Evolutionary conservation across 1,140 invertebrate genomes (phyloP).

Genomic region (Pemphigus obesinymphae): DNA sequence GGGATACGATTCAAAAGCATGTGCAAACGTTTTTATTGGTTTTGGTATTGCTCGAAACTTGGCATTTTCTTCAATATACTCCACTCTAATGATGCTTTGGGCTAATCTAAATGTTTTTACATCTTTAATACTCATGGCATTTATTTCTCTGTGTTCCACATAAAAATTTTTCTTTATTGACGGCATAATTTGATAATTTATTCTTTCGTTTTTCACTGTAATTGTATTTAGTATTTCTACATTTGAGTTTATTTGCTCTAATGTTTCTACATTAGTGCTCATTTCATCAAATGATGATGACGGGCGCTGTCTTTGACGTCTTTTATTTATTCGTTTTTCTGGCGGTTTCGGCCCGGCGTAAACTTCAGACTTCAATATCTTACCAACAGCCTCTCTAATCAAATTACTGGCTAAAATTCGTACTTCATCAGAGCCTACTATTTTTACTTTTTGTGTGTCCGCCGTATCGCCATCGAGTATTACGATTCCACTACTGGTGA

Average conservation of each 20-base stretch:
- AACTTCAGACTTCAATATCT: neutral
- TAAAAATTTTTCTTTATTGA: slow-evolving; percentile 79
- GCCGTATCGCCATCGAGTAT: slow-evolving; percentile 46
- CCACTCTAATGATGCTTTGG: slow-evolving; percentile 71
- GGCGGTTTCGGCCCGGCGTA: neutral
- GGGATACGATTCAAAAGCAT: slow-evolving; percentile 75
- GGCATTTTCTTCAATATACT: slow-evolving; percentile 51
- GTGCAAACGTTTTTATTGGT: slow-evolving; percentile 75
- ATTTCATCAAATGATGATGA: neutral
- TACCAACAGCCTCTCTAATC: neutral
- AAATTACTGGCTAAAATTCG: neutral
- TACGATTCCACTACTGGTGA: slow-evolving; percentile 57
- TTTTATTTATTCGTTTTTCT: too few relatives aligned
- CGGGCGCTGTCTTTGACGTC: accelerated
- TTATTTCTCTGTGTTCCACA: slow-evolving; percentile 66
- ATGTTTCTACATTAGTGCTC: neutral
- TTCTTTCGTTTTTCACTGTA: neutral
- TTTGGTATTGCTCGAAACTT: slow-evolving; percentile 63
- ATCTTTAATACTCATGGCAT: slow-evolving; percentile 60
- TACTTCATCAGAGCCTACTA: neutral
- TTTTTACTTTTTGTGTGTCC: neutral
- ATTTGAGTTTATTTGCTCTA: neutral
- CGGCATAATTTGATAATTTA: slow-evolving; percentile 58
- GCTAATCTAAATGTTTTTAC: slow-evolving; percentile 56
- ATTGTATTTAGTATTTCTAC: too few relatives aligned